Conservation (phyloP, 2,113 vertebrate genomes). For the Pedionomus torquatus region DNA sequence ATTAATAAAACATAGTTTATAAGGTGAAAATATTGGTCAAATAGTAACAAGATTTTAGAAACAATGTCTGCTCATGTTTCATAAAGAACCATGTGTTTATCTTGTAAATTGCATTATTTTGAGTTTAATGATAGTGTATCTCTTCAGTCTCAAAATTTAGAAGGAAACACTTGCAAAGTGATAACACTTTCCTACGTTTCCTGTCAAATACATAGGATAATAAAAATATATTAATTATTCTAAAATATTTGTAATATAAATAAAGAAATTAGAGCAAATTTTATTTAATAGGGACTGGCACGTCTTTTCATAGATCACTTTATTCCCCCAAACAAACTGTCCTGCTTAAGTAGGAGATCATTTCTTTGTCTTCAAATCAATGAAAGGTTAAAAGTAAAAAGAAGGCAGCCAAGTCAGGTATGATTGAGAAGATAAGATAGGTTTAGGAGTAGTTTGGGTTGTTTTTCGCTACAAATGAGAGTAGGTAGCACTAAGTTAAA, state of each 20-base stretch:
- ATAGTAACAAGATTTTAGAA: neutral
- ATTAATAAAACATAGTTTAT: neutral
- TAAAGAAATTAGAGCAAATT: neutral
- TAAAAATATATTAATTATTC: neutral
- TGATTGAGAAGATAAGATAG: neutral
- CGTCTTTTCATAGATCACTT: neutral
- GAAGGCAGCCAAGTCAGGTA: neutral
- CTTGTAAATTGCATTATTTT: neutral
- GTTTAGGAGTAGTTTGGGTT: neutral
- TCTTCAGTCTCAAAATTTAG: neutral
- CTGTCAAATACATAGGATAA: neutral
- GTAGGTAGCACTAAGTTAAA: neutral
- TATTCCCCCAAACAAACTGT: neutral
- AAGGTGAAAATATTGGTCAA: neutral
- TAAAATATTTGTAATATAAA: neutral
- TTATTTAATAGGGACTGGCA: neutral
- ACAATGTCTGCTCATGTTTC: neutral
- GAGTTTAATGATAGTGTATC: neutral
- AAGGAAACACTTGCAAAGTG: neutral
- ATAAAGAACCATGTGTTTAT: neutral
- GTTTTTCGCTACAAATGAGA: neutral
- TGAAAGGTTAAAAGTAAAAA: neutral
- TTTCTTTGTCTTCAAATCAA: neutral
- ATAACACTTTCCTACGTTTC: neutral
- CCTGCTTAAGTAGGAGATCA: neutral